phyloP scores from a whole-genome alignment of 2,797 vertebrate species.

The Moxostoma hubbsi region DNA sequence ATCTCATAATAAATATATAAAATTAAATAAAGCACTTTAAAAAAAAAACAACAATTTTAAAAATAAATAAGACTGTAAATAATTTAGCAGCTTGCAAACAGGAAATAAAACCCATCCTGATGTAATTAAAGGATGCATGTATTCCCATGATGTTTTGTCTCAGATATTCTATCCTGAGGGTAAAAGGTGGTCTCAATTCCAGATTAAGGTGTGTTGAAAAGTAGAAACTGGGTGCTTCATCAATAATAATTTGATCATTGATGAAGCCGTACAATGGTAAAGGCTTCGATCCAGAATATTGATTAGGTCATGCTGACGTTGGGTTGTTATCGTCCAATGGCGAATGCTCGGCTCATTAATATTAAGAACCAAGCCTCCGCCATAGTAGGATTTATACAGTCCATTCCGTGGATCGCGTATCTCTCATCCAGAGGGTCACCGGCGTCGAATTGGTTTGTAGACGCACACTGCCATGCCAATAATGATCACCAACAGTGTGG shows the following conservation, averaged over 20 bases:
- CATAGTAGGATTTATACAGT: background rate
- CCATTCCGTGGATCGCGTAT: background rate
- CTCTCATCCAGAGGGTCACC: slow-evolving; percentile 68
- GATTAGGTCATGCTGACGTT: background rate
- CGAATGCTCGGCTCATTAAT: background rate
- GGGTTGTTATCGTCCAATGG: slow-evolving; percentile 5
- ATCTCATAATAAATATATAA: slow-evolving; percentile 28
- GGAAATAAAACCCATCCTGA: background rate
- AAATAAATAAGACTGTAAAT: slow-evolving; percentile 17
- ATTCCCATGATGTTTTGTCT: background rate
- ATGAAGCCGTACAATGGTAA: background rate
- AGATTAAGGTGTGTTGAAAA: background rate
- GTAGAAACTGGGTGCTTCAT: background rate
- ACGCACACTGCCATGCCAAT: slow-evolving; percentile 91
- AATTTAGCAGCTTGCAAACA: slow-evolving; percentile 8
- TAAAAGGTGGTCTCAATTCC: background rate
- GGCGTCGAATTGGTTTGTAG: slow-evolving; percentile 89
- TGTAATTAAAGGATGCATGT: background rate
- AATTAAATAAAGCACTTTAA: background rate
- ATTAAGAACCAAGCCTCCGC: slow-evolving; percentile 10
- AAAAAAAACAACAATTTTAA: slow-evolving; percentile 7
- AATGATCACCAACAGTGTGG: slow-evolving; percentile 85
- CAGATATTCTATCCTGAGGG: background rate
- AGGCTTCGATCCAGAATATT: background rate
- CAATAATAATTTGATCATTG: background rate